Conservation (phyloP, 2,797 vertebrate species). For the Acrocephalus scirpaceus region DNA sequence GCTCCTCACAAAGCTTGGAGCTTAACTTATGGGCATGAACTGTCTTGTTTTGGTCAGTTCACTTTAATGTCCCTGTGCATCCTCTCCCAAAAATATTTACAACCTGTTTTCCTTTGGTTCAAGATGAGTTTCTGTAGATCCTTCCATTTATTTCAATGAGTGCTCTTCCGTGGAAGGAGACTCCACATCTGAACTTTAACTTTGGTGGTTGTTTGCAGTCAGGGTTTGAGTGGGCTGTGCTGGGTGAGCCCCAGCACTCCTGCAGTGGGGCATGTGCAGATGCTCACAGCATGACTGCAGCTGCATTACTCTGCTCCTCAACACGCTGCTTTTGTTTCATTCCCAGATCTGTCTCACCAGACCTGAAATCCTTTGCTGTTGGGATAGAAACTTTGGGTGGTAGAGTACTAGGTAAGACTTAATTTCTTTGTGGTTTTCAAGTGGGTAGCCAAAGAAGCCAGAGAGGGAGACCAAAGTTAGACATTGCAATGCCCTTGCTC, state of each 20-base stretch:
- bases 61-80: neutral
- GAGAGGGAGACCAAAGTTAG: neutral
- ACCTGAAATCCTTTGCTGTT: conserved; percentile 72
- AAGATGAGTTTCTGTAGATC: neutral
- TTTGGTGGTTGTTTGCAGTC: neutral
- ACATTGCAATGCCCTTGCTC: neutral
- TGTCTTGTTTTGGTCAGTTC: neutral
- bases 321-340: neutral
- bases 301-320: neutral
- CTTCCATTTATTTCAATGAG: neutral
- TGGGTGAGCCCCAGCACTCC: neutral
- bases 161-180: neutral
- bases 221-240: neutral
- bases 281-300: neutral
- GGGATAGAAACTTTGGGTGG: conserved; percentile 70
- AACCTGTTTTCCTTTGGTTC: neutral
- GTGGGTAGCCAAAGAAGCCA: neutral
- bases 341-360: conserved; percentile 66
- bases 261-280: neutral
- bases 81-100: neutral
- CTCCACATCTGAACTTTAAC: neutral
- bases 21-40: neutral
- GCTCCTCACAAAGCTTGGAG: neutral
- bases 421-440: neutral
- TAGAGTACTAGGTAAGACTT: conserved; percentile 62